phyloP scores from a whole-genome alignment of 1,140 invertebrate genomes.

The Lethrus apterus region DNA sequence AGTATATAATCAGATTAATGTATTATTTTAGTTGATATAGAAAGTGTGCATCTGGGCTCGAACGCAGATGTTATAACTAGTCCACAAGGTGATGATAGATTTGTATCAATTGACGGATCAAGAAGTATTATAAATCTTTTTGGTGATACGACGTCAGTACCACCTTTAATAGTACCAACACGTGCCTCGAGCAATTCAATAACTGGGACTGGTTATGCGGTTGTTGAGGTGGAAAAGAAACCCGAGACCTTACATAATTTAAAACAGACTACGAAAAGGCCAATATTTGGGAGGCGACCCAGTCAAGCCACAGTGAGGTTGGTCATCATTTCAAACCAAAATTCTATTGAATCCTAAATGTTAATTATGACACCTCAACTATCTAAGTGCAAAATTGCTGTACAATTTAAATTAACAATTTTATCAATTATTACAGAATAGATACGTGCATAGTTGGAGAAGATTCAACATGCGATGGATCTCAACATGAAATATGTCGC shows the following conservation, averaged over 20 bases:
- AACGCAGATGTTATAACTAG: constrained; percentile 63
- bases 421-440: constrained; percentile 50
- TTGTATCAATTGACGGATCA: constrained; percentile 88
- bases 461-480: constrained; percentile 81
- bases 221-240: constrained; percentile 42
- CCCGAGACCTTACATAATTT: constrained; percentile 20
- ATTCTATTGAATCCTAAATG: too few relatives aligned
- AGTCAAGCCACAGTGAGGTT: constrained; percentile 54
- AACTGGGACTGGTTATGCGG: constrained; percentile 47
- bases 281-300: constrained; percentile 49
- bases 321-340: not conserved
- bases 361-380: too few relatives aligned
- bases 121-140: constrained; percentile 81
- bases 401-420: not conserved
- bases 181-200: constrained; percentile 34
- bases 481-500: constrained; percentile 79
- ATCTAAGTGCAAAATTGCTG: too few relatives aligned
- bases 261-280: constrained; percentile 42
- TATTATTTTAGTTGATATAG: constrained; percentile 31
- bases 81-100: constrained; percentile 69
- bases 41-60: constrained; percentile 15
- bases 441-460: constrained; percentile 93
- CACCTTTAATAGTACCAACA: constrained; percentile 30
- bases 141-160: constrained; percentile 43
- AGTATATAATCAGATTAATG: too few relatives aligned